Base-by-base conservation (phyloP, 2,888 invertebrate species). In the Drosophila bunnanda region DNA sequence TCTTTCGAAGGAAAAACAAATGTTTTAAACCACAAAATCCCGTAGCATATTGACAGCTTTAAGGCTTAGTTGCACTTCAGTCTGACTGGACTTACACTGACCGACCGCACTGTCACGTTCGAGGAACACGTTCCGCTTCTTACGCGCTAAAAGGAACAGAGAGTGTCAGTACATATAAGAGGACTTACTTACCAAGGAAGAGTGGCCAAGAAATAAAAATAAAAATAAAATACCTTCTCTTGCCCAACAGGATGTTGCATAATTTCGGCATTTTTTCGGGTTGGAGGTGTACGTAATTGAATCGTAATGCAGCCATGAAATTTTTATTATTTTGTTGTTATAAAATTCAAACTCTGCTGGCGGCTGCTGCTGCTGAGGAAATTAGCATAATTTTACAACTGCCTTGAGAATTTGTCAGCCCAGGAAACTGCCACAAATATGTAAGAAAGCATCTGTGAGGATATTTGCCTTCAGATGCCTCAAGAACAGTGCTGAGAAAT, bases 341-440 rank as follows among this genome's bases (percentile, higher is more conserved):
- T 77, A 79, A 62, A 77, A 81, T 84, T 81, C 79, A 77, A 79
- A 84, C 64, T 56, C 58, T 34, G 62, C 38, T 61, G 48, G 43
- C 67, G 55, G 65, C 43, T 34, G 38, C 39, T 15, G 28, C 46
- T 10, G 46, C 48, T 46, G 38, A 41, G n/a, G 50, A 71, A 71
- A 81, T 79, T 84, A 76, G 67, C 77, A 76, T 82, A 74, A 80
- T 75, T 86, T 86, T 77, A 79, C 72, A 61, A 72, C 81, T 79
- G 71, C 52, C 71, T 75, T 55, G 68, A 62, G 59, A 83, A 83
- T 76, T 79, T 77, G 70, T 66, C 64, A 70, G 66, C 54, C 75
- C 67, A 69, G 22, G 56, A 22, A 71, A 58, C 64, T 75, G 75
- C 60, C 70, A 46, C 70, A 70, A 67, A 55, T 36, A 48, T 17